Conservation (phyloP, 1,140 invertebrate species). For the Nomia melanderi region DNA sequence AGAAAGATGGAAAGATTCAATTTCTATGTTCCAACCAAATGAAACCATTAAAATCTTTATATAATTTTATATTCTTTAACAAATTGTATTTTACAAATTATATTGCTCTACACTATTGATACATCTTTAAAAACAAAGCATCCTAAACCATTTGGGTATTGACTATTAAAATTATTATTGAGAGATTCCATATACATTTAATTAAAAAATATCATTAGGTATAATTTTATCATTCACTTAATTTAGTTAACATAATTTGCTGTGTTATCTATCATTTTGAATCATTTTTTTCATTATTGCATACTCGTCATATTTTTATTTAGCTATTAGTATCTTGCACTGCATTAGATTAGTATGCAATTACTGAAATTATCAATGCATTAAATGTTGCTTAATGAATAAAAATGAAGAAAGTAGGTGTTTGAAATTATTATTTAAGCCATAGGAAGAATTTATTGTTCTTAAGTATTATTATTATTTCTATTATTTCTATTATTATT, state of each 20-base stretch:
- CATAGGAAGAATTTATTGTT: neutral
- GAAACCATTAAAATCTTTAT: neutral
- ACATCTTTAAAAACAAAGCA: neutral
- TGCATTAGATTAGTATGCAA: constrained; percentile 1
- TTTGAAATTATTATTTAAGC: neutral
- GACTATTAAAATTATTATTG: neutral
- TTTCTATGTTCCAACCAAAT: neutral
- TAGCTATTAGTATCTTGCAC: constrained; percentile 19
- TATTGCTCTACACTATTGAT: neutral
- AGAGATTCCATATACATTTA: neutral
- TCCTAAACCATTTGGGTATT: no score
- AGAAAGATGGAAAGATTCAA: neutral
- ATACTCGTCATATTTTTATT: constrained; percentile 4
- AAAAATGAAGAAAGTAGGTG: constrained; percentile 1
- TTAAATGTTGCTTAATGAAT: neutral
- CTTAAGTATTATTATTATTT: neutral
- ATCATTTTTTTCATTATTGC: neutral
- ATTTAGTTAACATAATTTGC: neutral
- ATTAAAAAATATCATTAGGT: neutral
- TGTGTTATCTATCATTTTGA: neutral
- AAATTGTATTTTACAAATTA: neutral
- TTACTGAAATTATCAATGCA: constrained; percentile 2
- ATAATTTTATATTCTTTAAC: neutral
- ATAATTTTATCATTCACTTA: neutral
- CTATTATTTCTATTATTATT: neutral